Percentiles rank a stretch among this genome's conserved stretches.
These are phyloP conservation scores for Eupeodes latifasciatus DNA, from an alignment of 2,888 invertebrate species.

Conservation along the genomic window DNA sequence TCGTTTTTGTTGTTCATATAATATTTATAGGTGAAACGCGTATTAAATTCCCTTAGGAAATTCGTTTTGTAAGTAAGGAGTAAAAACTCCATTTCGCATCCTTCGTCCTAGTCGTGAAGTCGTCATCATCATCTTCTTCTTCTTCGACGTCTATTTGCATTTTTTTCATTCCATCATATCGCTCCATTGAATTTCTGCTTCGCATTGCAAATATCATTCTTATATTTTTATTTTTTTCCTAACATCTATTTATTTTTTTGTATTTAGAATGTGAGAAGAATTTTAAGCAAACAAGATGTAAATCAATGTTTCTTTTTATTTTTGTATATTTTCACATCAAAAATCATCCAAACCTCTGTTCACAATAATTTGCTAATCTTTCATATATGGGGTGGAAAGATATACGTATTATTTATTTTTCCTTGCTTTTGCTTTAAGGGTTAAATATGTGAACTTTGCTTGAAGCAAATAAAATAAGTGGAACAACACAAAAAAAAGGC, in stretches of 20 bases:
- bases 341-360: constrained; percentile 33
- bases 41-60: constrained; percentile 31
- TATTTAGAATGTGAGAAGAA: constrained; percentile 52
- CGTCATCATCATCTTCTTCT: background rate
- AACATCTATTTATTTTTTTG: constrained; percentile 7
- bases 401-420: background rate
- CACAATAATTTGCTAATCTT: constrained; percentile 46
- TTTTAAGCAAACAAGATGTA: constrained; percentile 75
- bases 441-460: constrained; percentile 53
- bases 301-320: constrained; percentile 61
- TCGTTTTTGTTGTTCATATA: background rate
- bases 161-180: constrained; percentile 4
- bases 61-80: background rate
- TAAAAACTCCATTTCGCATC: background rate
- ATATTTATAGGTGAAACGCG: constrained; percentile 59
- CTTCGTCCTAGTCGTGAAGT: too few species aligned
- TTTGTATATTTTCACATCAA: background rate
- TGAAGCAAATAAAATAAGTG: constrained; percentile 48
- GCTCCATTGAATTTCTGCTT: constrained; percentile 40
- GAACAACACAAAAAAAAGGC: constrained; percentile 1
- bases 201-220: constrained; percentile 55
- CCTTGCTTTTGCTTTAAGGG: constrained; percentile 47
- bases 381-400: constrained; percentile 62
- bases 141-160: background rate
- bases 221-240: background rate